These are phyloP conservation scores for Frieseomelitta varia DNA, from an alignment of 1,140 invertebrate genomes.

Conservation along the genomic window DNA sequence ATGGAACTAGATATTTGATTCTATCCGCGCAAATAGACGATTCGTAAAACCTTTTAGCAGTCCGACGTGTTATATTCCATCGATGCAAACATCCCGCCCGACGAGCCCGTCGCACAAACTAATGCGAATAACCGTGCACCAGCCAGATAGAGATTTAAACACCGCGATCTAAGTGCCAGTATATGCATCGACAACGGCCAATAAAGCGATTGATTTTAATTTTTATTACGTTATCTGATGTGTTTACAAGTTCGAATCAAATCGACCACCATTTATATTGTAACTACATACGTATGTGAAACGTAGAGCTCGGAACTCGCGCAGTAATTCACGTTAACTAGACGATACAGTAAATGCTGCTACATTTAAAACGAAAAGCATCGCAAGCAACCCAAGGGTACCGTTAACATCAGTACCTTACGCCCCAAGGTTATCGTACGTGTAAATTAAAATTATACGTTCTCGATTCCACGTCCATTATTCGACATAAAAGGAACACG, in stretches of 20 bases:
- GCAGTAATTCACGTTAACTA: background rate
- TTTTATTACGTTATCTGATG: background rate
- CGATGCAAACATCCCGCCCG: slow-evolving; percentile 32
- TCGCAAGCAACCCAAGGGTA: background rate
- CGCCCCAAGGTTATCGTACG: background rate
- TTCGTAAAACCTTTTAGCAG: slow-evolving; percentile 57
- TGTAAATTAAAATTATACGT: background rate
- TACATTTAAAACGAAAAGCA: background rate
- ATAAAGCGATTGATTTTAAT: background rate
- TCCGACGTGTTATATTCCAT: slow-evolving; percentile 44
- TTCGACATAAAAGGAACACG: background rate
- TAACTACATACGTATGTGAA: background rate
- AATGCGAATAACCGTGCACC: slow-evolving; percentile 34
- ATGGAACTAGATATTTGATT: slow-evolving; percentile 49
- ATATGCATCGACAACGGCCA: slow-evolving; percentile 5
- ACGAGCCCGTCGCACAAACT: slow-evolving; percentile 27
- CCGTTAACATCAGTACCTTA: background rate
- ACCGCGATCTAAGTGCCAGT: slow-evolving; percentile 22
- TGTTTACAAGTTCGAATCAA: background rate
- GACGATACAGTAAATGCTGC: background rate
- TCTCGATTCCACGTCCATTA: background rate
- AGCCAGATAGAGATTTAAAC: slow-evolving; percentile 42
- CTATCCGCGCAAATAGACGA: slow-evolving; percentile 47
- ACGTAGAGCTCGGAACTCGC: background rate
- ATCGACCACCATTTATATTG: background rate